Conservation (phyloP, 1,140 invertebrate genomes). For the Muscidifurax raptorellus region DNA sequence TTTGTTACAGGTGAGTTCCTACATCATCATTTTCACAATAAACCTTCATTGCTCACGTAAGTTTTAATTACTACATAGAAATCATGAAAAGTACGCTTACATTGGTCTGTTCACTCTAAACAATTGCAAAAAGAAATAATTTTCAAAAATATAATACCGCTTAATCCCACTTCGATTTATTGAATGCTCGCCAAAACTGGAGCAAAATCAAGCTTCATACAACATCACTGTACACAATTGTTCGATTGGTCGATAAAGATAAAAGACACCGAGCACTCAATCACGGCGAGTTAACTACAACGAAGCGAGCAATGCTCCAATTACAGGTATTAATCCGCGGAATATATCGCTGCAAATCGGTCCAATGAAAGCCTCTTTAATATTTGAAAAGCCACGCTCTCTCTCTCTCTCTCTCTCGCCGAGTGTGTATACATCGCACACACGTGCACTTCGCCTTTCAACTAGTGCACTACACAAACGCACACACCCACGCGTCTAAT, state of each 20-base stretch:
- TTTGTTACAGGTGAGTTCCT: too few species aligned
- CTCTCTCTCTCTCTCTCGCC: background rate
- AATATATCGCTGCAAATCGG: conserved; percentile 11
- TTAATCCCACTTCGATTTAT: background rate
- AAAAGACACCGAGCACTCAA: background rate
- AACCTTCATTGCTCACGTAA: too few species aligned
- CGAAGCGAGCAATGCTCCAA: background rate
- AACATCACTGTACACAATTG: background rate
- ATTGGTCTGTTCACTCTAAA: too few species aligned
- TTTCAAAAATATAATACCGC: too few species aligned
- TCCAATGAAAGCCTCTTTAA: conserved; percentile 9
- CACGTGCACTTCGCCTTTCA: too few species aligned
- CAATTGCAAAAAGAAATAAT: too few species aligned
- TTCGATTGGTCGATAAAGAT: background rate
- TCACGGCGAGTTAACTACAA: conserved; percentile 19
- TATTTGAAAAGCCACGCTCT: conserved; percentile 33
- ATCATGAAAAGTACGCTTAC: too few species aligned
- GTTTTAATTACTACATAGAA: too few species aligned
- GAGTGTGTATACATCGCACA: background rate
- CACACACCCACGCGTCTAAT: too few species aligned
- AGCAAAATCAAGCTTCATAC: background rate
- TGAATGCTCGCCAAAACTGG: background rate
- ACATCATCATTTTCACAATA: too few species aligned
- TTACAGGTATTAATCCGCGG: conserved; percentile 11
- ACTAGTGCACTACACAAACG: too few species aligned